Evolutionary conservation across 2,888 invertebrate species (phyloP), one percentile per base, ranked within the genome.

Genomic region (Alcis repandata): DNA sequence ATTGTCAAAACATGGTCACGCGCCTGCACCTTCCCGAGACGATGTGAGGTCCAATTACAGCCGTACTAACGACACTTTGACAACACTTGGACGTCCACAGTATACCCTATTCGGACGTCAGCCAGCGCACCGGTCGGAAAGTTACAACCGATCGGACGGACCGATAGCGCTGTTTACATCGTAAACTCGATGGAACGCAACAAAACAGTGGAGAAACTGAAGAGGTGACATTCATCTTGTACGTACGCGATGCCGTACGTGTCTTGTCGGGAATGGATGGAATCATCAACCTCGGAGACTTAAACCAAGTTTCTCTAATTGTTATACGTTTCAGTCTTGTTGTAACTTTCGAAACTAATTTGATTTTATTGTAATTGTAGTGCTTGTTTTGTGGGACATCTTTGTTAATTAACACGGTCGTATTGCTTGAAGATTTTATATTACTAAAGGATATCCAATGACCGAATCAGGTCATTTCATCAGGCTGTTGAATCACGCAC

Each of bases 41-140:
- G 53, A 70, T 72, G 74, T 78, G 74, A 71, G 72, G 72, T 73
- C 78, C 79, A 80, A 79, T 82, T 80, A 82, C 71, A 68, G 69
- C 68, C 49, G 51, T 60, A 58, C 63, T 64, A 73, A 70, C 67
- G 74, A 75, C 73, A 69, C 73, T 71, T 70, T 27, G 27, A 27
- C 27, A 27, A 27, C 27, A 27, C 27, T 27, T 69, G 67, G 67
- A 71, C 70, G 68, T 71, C 61, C 64, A 60, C 70, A 67, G 72
- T 65, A 72, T 72, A 38, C 52, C 57, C 60, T 57, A 66, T 66
- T 60, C 65, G 65, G 60, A 38, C 46, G 65, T 57, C 65, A 27
- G 53, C 45, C 17, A 32, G 58, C 43, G 63, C 17, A 59, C 61
- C 43, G 52, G 64, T 62, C 62, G 68, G 67, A 70, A 70, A 70